Conservation (phyloP, 2,797 vertebrate genomes). For the Megaceryle alcyon region DNA sequence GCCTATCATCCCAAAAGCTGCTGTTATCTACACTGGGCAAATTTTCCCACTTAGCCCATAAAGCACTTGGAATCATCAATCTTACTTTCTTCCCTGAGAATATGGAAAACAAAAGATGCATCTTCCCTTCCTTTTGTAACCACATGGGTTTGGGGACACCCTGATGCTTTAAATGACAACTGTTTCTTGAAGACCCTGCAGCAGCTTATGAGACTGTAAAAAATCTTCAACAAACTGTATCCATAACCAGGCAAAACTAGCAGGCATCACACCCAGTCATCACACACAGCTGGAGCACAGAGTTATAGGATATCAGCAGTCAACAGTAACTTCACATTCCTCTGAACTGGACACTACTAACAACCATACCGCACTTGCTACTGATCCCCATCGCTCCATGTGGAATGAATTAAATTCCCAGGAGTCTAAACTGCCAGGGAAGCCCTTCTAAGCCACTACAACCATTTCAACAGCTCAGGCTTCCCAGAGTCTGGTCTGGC, state of each 20-base stretch:
- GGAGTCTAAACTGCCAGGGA: not conserved
- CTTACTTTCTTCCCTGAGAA: not conserved
- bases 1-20: not conserved
- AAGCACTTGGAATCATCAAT: not conserved
- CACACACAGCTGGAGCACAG: not conserved
- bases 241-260: not conserved
- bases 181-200: not conserved
- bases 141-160: not conserved
- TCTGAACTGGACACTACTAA: not conserved
- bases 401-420: not conserved
- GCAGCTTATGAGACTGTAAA: not conserved
- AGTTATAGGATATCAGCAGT: not conserved
- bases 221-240: not conserved
- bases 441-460: not conserved
- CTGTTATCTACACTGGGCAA: not conserved
- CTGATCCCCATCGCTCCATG: not conserved
- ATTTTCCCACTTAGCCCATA: not conserved
- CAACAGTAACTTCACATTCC: not conserved
- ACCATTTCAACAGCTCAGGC: not conserved
- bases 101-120: not conserved
- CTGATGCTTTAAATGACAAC: not conserved
- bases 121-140: not conserved
- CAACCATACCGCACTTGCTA: rapidly evolving
- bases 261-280: not conserved
- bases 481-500: not conserved